phyloP scores from a whole-genome alignment of 2,888 invertebrate genomes.

The Dioctria rufipes region DNA sequence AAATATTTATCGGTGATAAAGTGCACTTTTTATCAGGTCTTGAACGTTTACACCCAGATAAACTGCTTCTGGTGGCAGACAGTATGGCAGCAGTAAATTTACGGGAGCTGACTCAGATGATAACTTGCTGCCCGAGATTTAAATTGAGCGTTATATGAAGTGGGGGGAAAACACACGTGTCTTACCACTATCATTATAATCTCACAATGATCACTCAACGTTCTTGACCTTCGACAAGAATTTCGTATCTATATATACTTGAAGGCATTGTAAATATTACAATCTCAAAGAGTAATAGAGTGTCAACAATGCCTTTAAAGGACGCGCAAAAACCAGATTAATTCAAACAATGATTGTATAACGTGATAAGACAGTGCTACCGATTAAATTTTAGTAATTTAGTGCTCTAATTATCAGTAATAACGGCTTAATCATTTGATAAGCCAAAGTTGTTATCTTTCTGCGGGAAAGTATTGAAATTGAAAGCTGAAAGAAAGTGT shows the following conservation, averaged over 20 bases:
- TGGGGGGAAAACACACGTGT: conserved; percentile 11
- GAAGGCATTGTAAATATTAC: neutral
- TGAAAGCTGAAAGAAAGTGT: no score
- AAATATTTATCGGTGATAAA: conserved; percentile 53
- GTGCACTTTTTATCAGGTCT: conserved; percentile 43
- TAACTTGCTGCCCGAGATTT: conserved; percentile 5
- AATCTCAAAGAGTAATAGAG: neutral
- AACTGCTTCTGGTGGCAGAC: conserved; percentile 25
- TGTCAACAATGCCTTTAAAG: neutral
- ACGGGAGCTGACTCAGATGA: conserved; percentile 43
- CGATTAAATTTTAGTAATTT: neutral
- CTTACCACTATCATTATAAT: neutral
- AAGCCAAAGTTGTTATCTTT: no score
- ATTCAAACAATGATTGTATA: neutral
- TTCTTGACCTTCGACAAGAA: conserved; percentile 41
- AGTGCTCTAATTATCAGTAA: neutral
- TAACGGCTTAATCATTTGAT: no score
- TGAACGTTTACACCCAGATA: conserved; percentile 34
- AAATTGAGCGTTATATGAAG: neutral
- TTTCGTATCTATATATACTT: neutral
- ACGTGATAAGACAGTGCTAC: neutral
- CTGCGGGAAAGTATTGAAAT: no score
- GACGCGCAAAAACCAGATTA: neutral
- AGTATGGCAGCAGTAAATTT: conserved; percentile 30
- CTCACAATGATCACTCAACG: neutral